These are phyloP conservation scores for Hylaea fasciaria DNA, from an alignment of 2,888 invertebrate genomes.

Conservation along the genomic window DNA sequence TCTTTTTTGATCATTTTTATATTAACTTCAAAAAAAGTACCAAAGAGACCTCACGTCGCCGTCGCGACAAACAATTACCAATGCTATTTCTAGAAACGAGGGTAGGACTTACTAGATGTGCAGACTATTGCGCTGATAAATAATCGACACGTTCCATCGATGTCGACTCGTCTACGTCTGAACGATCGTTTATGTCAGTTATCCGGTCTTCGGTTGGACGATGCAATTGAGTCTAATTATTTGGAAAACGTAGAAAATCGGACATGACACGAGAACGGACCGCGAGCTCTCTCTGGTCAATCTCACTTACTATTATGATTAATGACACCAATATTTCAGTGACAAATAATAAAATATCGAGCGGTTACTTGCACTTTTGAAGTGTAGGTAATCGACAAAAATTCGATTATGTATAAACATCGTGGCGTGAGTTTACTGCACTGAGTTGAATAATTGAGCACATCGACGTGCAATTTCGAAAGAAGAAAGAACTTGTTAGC, in stretches of 20 bases:
- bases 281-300: constrained; percentile 47
- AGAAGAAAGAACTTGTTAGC: not conserved
- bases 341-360: constrained; percentile 31
- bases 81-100: no score
- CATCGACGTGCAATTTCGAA: not conserved
- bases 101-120: no score
- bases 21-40: no score
- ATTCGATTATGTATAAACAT: constrained; percentile 9
- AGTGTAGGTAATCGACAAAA: constrained; percentile 16
- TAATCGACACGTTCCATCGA: constrained; percentile 21
- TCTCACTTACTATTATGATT: constrained; percentile 42
- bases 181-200: constrained; percentile 42
- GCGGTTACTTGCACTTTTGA: constrained; percentile 23
- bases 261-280: constrained; percentile 46
- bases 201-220: constrained; percentile 45
- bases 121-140: not conserved
- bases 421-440: constrained; percentile 18
- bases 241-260: constrained; percentile 64
- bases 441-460: constrained; percentile 4
- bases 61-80: no score
- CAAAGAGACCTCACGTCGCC: no score
- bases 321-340: constrained; percentile 33
- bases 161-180: constrained; percentile 25
- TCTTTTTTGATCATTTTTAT: no score
- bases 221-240: constrained; percentile 57